A percentile compares a stretch with the other conserved stretches of the same genome.
Evolutionary conservation across 2,888 invertebrate genomes (phyloP).

Genomic region (Dioctria linearis): DNA sequence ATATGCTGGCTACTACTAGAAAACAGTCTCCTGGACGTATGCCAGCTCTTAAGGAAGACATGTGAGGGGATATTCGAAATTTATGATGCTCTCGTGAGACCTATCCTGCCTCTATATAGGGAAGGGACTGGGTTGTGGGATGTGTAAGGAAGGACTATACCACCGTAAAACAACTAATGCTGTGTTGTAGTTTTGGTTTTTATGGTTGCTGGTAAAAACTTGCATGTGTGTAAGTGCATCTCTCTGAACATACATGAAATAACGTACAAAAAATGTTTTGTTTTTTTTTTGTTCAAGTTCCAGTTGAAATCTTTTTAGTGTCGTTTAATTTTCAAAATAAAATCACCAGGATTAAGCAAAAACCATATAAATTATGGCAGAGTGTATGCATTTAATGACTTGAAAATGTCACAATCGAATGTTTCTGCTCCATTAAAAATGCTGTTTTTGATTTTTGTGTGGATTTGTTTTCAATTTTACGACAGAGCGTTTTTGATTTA

Average conservation of each 20-base stretch:
- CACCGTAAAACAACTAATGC: too few species aligned
- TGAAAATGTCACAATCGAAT: slow-evolving; percentile 33
- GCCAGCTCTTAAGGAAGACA: slow-evolving; percentile 16
- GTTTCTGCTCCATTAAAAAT: slow-evolving; percentile 23
- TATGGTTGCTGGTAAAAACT: too few species aligned
- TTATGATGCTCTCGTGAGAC: slow-evolving; percentile 24
- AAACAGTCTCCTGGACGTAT: slow-evolving; percentile 4
- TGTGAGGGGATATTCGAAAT: slow-evolving; percentile 28
- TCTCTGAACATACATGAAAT: too few species aligned
- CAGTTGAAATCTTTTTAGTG: slow-evolving; percentile 31
- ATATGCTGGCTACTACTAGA: slow-evolving; percentile 16
- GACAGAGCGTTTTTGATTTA: too few species aligned
- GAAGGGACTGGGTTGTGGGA: too few species aligned
- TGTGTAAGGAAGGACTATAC: too few species aligned
- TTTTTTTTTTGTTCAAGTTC: slow-evolving; percentile 1
- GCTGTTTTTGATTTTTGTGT: too few species aligned
- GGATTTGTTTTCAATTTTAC: too few species aligned
- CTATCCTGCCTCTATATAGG: background rate
- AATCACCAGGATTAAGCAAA: slow-evolving; percentile 14
- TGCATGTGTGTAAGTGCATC: too few species aligned
- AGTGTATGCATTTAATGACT: slow-evolving; percentile 30
- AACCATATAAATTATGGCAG: slow-evolving; percentile 23
- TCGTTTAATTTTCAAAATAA: slow-evolving; percentile 30
- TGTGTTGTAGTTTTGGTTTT: too few species aligned
- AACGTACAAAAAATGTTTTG: background rate